A percentile compares a stretch with the other conserved stretches of the same genome.
These are phyloP conservation scores for Aplocera efformata DNA, from an alignment of 2,888 invertebrate species.

Conservation along the genomic window DNA sequence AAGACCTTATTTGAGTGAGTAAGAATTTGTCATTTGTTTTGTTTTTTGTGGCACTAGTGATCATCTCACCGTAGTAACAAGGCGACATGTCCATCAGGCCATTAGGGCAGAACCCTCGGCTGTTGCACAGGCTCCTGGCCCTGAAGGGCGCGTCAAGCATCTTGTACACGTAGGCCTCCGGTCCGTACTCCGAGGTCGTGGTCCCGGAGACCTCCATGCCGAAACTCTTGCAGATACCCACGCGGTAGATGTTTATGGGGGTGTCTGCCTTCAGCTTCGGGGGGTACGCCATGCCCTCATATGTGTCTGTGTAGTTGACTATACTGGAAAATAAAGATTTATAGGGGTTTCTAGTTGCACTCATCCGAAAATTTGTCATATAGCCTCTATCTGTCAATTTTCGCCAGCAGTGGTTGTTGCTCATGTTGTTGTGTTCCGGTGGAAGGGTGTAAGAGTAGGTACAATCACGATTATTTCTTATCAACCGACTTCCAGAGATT, in stretches of 20 bases:
- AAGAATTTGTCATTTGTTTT: not conserved
- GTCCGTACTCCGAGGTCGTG: conserved; percentile 61
- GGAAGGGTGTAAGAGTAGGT: no score
- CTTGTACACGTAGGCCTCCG: conserved; percentile 81
- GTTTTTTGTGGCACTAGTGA: not conserved
- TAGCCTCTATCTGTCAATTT: no score
- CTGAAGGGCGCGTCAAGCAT: conserved; percentile 82
- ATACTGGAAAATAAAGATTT: conserved; percentile 26
- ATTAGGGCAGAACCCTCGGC: conserved; percentile 59
- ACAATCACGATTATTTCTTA: no score
- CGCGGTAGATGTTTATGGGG: conserved; percentile 83
- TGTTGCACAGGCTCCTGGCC: conserved; percentile 57
- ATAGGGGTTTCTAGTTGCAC: no score
- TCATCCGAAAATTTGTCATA: no score
- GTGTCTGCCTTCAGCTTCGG: conserved; percentile 75
- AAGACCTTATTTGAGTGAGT: not conserved
- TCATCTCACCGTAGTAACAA: conserved; percentile 83
- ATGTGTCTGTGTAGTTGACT: conserved; percentile 80
- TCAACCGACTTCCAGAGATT: no score
- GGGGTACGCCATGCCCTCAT: conserved; percentile 88
- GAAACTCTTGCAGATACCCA: conserved; percentile 87
- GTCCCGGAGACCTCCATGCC: conserved; percentile 46
- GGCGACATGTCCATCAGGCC: conserved; percentile 84
- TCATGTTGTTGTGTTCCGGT: no score
- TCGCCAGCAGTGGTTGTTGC: no score